Evolutionary conservation across 2,888 invertebrate genomes (phyloP).

Genomic region (Drosophila barbarae): DNA sequence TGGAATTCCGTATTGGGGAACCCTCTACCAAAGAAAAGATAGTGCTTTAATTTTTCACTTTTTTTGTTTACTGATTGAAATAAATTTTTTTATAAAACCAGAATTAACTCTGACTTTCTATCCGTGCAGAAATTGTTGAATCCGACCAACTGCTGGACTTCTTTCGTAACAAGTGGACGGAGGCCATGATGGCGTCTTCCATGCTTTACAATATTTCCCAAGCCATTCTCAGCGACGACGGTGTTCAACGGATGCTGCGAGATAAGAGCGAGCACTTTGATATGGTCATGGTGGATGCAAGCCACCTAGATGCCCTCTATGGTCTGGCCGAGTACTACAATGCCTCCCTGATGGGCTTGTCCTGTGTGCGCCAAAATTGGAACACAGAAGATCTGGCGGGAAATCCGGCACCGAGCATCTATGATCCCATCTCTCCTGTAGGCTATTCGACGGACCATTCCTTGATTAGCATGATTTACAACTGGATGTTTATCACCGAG

Average conservation of each 20-base stretch:
- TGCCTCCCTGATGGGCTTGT: constrained; percentile 67
- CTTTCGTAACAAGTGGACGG: constrained; percentile 23
- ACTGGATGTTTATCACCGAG: constrained; percentile 55
- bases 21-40: neutral
- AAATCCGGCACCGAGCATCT: constrained; percentile 56
- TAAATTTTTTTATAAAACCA: neutral
- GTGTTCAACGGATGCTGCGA: constrained; percentile 15
- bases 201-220: constrained; percentile 12
- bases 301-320: constrained; percentile 72
- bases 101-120: neutral
- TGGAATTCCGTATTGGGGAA: neutral
- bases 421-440: constrained; percentile 49
- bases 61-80: neutral
- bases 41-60: neutral
- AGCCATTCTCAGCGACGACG: constrained; percentile 15
- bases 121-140: constrained; percentile 9
- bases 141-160: constrained; percentile 16
- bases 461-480: constrained; percentile 31
- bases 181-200: neutral
- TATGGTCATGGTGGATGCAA: constrained; percentile 48
- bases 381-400: constrained; percentile 59
- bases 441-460: constrained; percentile 31
- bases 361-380: constrained; percentile 51
- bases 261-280: constrained; percentile 41
- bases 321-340: constrained; percentile 68